Evolutionary conservation across 2,113 vertebrate genomes (phyloP).

Genomic region (Hiodon alosoides): DNA sequence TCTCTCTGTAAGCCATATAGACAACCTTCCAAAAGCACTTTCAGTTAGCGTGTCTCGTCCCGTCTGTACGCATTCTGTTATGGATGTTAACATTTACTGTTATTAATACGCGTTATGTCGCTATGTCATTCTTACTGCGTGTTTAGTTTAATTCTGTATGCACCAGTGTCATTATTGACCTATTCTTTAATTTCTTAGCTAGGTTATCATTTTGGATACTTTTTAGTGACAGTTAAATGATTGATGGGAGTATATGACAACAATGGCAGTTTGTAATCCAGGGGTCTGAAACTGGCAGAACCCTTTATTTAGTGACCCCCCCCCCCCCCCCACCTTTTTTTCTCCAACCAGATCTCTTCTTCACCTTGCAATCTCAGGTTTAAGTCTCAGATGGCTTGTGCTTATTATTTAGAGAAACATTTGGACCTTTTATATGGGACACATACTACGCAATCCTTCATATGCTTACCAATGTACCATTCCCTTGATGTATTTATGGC

Average conservation of each 20-base stretch:
- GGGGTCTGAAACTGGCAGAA: constrained; percentile 14
- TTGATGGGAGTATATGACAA: background rate
- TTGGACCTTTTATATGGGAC: constrained; percentile 24
- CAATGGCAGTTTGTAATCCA: background rate
- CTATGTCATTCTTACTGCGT: too few species aligned
- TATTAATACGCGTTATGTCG: too few species aligned
- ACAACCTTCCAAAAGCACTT: background rate
- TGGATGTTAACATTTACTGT: background rate
- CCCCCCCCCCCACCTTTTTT: too few species aligned
- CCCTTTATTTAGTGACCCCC: constrained; percentile 38
- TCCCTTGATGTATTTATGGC: constrained; percentile 31
- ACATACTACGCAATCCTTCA: background rate
- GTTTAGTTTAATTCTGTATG: background rate
- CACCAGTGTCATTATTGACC: background rate
- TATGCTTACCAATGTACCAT: constrained; percentile 19
- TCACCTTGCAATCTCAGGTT: constrained; percentile 47
- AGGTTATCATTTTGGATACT: background rate
- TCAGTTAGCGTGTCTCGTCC: background rate
- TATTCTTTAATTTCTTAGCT: background rate
- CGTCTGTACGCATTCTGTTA: background rate
- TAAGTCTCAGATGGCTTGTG: constrained; percentile 38
- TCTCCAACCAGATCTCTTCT: background rate
- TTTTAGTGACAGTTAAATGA: background rate
- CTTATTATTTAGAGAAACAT: constrained; percentile 12
- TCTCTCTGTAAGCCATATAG: background rate